phyloP scores from a whole-genome alignment of 30 jellyfish, hydroid and myxozoan species.

The Nemopilema nomurai region DNA sequence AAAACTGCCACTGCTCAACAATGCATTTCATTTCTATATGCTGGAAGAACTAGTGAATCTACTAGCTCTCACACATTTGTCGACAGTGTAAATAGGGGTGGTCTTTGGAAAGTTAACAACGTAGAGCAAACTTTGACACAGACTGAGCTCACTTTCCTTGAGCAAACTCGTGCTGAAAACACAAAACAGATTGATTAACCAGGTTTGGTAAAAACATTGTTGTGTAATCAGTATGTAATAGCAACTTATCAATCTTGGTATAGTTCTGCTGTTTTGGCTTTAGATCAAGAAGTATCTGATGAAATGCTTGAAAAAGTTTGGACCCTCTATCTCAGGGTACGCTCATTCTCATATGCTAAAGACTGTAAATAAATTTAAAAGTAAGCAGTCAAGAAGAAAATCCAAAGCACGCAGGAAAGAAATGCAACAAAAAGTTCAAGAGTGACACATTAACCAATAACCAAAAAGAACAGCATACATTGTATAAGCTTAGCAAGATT shows the following conservation, averaged over 20 bases:
- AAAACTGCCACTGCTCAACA: constrained; percentile 13
- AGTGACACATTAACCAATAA: no score
- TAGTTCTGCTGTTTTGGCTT: constrained; percentile 11
- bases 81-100: constrained; percentile 40
- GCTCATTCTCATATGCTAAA: no score
- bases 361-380: no score
- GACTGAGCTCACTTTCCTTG: constrained; percentile 34
- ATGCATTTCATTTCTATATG: constrained; percentile 15
- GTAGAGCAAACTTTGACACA: constrained; percentile 20
- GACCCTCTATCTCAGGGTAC: no score
- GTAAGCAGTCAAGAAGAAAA: no score
- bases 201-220: constrained; percentile 13
- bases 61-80: constrained; percentile 21
- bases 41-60: constrained; percentile 18
- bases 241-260: constrained; percentile 28
- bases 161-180: not conserved
- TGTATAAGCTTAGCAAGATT: no score
- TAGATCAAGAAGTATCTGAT: no score
- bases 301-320: no score
- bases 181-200: not conserved
- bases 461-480: no score
- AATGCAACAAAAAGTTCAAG: no score
- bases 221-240: constrained; percentile 5
- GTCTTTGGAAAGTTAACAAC: constrained; percentile 32
- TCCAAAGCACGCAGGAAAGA: no score